phyloP scores from a whole-genome alignment of 2,797 vertebrate species.

The Rhynchonycteris naso region DNA sequence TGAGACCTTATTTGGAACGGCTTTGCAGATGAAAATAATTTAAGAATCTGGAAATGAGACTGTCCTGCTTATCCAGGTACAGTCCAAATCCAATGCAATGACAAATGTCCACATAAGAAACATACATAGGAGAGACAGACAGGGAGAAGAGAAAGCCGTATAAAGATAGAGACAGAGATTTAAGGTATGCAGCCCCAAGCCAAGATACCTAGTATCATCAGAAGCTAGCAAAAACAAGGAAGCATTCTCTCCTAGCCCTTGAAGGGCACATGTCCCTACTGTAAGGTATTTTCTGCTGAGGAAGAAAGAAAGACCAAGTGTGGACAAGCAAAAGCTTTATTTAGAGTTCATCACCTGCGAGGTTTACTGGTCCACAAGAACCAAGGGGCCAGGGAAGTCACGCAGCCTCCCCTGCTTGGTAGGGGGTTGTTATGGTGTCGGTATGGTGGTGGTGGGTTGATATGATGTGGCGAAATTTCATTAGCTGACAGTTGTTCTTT shows the following conservation, averaged over 20 bases:
- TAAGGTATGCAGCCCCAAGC: background rate
- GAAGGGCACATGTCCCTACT: background rate
- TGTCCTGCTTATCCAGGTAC: background rate
- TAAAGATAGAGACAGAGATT: background rate
- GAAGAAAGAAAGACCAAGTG: too few species aligned
- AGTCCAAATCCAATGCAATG: background rate
- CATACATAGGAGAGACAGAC: background rate
- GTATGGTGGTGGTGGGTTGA: too few species aligned
- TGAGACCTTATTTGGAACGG: background rate
- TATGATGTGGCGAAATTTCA: too few species aligned
- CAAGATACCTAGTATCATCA: background rate
- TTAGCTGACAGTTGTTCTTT: too few species aligned
- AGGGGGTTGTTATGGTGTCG: too few species aligned
- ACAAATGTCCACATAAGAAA: background rate
- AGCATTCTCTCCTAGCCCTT: rapidly evolving
- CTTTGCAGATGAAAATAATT: background rate
- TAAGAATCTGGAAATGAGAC: background rate
- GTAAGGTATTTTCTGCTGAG: too few species aligned
- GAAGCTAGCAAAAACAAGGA: background rate
- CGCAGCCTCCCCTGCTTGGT: too few species aligned
- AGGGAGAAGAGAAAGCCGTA: background rate
- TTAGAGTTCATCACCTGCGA: too few species aligned
- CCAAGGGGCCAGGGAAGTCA: too few species aligned
- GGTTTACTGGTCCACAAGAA: too few species aligned
- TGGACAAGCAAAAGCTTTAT: too few species aligned